Percentiles rank a stretch among this genome's conserved stretches.
Conservation (phyloP, 2,797 vertebrate species). For the Peromyscus attwateri region DNA sequence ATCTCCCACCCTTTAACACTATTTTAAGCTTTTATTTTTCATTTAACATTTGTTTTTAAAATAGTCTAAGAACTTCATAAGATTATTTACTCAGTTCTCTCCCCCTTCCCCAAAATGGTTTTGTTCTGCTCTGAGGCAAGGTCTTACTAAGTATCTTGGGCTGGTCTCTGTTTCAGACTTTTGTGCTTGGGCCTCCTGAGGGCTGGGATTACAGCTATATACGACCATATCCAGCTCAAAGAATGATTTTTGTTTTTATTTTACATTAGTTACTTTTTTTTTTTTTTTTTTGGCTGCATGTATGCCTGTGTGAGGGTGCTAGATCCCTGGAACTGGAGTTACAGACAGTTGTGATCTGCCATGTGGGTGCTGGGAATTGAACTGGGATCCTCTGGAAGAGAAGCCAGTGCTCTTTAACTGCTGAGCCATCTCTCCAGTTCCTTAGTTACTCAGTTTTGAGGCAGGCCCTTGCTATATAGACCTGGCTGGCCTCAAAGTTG, state of each 20-base stretch:
- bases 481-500: not conserved
- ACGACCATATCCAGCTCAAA: not conserved
- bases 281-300: not conserved
- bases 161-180: not conserved
- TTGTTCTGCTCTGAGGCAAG: not conserved
- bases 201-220: not conserved
- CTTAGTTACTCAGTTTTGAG: not conserved
- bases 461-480: not conserved
- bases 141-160: not conserved
- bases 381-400: not conserved
- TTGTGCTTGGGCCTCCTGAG: not conserved
- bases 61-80: slow-evolving; percentile 11
- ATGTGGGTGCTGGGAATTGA: not conserved
- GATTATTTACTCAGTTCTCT: slow-evolving; percentile 31
- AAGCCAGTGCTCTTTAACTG: not conserved
- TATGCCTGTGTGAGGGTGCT: not conserved
- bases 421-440: not conserved
- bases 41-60: slow-evolving; percentile 44
- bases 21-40: slow-evolving; percentile 18
- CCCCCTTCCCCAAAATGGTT: not conserved
- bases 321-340: not conserved
- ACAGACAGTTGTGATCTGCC: not conserved
- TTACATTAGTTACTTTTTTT: not conserved
- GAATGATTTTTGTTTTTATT: slow-evolving; percentile 15
- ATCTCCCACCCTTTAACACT: not conserved